phyloP scores from a whole-genome alignment of 2,797 vertebrate genomes.

The Podargus strigoides region DNA sequence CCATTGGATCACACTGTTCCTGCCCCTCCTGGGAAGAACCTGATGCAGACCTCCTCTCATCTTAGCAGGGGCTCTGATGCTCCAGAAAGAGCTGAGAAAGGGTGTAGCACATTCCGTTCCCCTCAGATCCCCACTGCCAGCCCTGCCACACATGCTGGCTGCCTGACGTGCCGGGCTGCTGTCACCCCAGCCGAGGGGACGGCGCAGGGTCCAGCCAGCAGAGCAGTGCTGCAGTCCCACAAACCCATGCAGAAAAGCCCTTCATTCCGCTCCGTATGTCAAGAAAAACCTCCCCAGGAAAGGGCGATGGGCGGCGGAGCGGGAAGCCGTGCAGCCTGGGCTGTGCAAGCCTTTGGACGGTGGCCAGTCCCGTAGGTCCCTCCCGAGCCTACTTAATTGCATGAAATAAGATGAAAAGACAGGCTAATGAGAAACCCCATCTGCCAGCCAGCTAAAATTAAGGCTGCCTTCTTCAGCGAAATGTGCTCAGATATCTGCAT shows the following conservation, averaged over 20 bases:
- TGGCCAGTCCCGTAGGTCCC: background rate
- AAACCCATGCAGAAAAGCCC: rapidly evolving
- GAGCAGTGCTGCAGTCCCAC: rapidly evolving
- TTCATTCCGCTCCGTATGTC: rapidly evolving
- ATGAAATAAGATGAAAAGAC: constrained; percentile 50
- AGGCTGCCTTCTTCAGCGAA: constrained; percentile 1
- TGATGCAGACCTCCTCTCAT: background rate
- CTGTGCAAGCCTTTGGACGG: background rate
- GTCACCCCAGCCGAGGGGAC: background rate
- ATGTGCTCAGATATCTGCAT: constrained; percentile 6
- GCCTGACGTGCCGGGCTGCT: rapidly evolving
- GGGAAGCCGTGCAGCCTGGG: rapidly evolving
- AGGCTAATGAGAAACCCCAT: constrained; percentile 57
- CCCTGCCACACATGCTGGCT: background rate
- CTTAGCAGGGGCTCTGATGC: background rate
- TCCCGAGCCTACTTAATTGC: constrained; percentile 45
- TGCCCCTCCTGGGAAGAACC: background rate
- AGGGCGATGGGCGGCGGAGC: rapidly evolving
- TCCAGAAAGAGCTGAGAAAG: background rate
- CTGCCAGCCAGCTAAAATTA: constrained; percentile 50
- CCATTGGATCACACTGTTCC: background rate
- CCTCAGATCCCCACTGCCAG: background rate
- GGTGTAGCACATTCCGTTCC: rapidly evolving
- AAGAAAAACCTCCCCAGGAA: background rate
- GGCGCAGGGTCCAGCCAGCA: rapidly evolving